Base-by-base conservation (phyloP, 2,797 vertebrate genomes). In the Lepilemur ruficaudatus region DNA sequence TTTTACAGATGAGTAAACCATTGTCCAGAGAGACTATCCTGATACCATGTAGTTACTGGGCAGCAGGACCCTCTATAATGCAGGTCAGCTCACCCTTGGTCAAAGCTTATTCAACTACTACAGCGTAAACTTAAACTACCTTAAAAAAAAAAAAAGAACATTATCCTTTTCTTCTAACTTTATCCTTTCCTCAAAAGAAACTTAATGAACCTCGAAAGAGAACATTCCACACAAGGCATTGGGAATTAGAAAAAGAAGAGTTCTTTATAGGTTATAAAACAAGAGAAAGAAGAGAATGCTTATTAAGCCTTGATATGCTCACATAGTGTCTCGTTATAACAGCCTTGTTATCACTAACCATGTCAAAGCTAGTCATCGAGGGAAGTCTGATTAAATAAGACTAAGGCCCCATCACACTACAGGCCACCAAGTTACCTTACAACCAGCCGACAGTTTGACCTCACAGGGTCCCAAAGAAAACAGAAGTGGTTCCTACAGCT, bases 311-410 rank as follows among this genome's bases (percentile, higher is more conserved):
- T 91, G 87, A 70, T 93, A 59, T 87, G 38, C 38, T 89, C 80
- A 67, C n/a, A 65, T 8, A 59, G 25, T 87, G 13, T 61, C 91
- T 93, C 89, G 63, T 81, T 79, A 38, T 63, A 91, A 70, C 9
- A 88, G 32, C n/a, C 50, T 41, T 82, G 35, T 61, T 61, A 28
- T 61, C 35, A 25, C 69, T 38, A 75, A 61, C 35, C 52, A 85
- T 63, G 61, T 69, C 84, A 70, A 86, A 91, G 52, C 8, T 41
- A 94, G 79, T 93, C 93, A 82, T 72, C 78, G n/a, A 59, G 46
- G 15, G 57, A 86, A 92, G 38, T 80, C 30, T 94, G 69, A 93
- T 80, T 94, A 96, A 79, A 89, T 82, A 90, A 81, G 83, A 61
- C 20, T 17, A 67, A 84, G 72, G 7, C 30, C 11, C 72, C 14